These are phyloP conservation scores for Anguilla rostrata DNA, from an alignment of 2,113 vertebrate genomes.

Conservation along the genomic window DNA sequence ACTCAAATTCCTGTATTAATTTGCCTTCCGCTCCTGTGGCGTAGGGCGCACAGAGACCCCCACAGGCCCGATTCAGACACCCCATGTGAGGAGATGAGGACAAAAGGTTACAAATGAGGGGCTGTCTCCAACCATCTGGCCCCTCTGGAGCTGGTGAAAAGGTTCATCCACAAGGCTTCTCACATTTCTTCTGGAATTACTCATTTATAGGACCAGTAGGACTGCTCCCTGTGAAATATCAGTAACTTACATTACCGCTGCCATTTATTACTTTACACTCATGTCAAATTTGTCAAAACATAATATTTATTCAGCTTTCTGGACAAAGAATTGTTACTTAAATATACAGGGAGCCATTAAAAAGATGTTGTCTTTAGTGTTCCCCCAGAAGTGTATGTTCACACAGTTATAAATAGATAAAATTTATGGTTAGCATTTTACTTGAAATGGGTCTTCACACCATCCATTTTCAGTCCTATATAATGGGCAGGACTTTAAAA, in stretches of 20 bases:
- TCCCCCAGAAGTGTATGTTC: too few species aligned
- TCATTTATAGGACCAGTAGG: not conserved
- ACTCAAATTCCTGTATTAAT: not conserved
- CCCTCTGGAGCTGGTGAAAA: not conserved
- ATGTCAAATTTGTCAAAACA: not conserved
- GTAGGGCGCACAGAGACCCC: not conserved
- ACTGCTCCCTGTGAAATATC: not conserved
- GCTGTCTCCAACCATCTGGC: not conserved
- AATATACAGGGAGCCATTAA: too few species aligned
- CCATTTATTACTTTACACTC: not conserved
- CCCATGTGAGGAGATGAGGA: not conserved
- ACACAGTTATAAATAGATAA: too few species aligned
- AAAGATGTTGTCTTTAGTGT: too few species aligned
- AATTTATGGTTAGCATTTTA: too few species aligned
- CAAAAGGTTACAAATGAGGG: conserved; percentile 6
- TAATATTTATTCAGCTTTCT: not conserved
- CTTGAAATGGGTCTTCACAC: too few species aligned
- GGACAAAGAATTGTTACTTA: too few species aligned
- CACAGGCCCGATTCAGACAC: not conserved
- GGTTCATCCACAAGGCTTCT: not conserved
- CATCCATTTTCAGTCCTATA: too few species aligned
- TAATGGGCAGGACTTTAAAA: too few species aligned
- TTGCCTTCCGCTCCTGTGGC: conserved; percentile 5
- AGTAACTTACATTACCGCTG: not conserved
- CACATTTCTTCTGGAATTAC: not conserved